phyloP scores from a whole-genome alignment of 2,113 vertebrate genomes.

The Hyaena hyaena region DNA sequence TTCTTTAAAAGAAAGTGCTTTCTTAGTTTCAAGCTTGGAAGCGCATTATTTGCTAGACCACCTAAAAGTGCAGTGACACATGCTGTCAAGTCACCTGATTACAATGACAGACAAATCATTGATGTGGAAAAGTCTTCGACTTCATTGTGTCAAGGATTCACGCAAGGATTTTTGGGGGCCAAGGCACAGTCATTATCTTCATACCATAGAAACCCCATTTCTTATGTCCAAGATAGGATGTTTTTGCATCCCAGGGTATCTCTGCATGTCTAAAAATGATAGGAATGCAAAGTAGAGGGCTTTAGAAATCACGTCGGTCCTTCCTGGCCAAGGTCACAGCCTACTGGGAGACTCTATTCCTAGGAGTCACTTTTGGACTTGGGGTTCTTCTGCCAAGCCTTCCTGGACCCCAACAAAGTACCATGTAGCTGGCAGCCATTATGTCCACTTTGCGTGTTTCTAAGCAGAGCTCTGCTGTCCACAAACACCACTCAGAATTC shows the following conservation, averaged over 20 bases:
- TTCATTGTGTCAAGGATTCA: neutral
- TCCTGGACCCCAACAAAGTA: neutral
- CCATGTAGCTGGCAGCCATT: neutral
- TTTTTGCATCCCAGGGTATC: neutral
- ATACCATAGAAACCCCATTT: neutral
- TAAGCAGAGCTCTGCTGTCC: neutral
- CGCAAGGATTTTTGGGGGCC: neutral
- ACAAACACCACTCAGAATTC: slow-evolving; percentile 26
- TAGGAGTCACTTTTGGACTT: slow-evolving; percentile 14
- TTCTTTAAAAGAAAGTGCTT: neutral
- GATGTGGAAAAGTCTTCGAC: neutral
- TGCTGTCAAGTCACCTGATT: neutral
- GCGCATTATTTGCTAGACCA: neutral
- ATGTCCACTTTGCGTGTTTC: neutral
- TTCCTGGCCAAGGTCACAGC: neutral
- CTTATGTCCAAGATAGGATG: neutral
- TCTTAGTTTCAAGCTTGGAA: neutral
- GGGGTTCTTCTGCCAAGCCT: neutral
- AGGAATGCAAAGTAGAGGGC: neutral
- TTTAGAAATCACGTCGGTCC: neutral
- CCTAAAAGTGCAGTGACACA: neutral
- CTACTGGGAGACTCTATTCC: neutral
- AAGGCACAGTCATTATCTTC: neutral
- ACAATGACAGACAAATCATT: neutral
- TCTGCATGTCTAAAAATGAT: neutral